A percentile compares a stretch with the other conserved stretches of the same genome.
phyloP scores from a whole-genome alignment of 2,888 invertebrate genomes.

The Acholoe squamosa region DNA sequence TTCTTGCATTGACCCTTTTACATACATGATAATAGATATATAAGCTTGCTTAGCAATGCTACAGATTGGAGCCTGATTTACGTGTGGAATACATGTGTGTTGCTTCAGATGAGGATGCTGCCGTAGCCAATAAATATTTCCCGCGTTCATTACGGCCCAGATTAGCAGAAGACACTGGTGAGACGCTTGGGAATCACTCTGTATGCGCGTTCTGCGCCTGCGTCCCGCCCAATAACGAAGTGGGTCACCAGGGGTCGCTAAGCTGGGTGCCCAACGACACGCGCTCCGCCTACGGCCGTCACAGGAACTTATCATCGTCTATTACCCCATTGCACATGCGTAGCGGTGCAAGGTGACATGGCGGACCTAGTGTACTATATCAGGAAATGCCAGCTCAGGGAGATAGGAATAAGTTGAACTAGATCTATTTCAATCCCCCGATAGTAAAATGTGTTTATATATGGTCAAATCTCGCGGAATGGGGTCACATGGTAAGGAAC shows the following conservation, averaged over 20 bases:
- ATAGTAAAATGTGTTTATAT: no score
- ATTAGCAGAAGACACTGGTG: neutral
- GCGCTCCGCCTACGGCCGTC: neutral
- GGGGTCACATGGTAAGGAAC: no score
- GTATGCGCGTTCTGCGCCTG: conserved; percentile 41
- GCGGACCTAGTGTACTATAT: neutral
- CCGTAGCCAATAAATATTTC: conserved; percentile 40
- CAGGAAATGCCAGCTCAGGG: neutral
- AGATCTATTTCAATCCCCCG: neutral
- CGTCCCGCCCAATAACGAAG: conserved; percentile 34
- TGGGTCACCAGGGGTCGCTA: conserved; percentile 26
- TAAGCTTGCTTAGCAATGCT: no score
- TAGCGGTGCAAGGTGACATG: neutral
- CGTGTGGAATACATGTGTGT: neutral
- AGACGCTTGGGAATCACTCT: neutral
- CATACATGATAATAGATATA: no score
- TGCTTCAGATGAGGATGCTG: neutral
- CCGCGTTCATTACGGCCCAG: conserved; percentile 32
- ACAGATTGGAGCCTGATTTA: no score
- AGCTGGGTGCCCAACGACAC: neutral
- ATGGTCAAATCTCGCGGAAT: no score
- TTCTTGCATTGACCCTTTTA: no score
- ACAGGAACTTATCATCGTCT: conserved; percentile 21
- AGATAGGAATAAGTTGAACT: neutral
- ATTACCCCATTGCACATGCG: conserved; percentile 9